Conservation (phyloP, 92 coral and sea anemone genomes). For the Zoanthus sansibaricus region DNA sequence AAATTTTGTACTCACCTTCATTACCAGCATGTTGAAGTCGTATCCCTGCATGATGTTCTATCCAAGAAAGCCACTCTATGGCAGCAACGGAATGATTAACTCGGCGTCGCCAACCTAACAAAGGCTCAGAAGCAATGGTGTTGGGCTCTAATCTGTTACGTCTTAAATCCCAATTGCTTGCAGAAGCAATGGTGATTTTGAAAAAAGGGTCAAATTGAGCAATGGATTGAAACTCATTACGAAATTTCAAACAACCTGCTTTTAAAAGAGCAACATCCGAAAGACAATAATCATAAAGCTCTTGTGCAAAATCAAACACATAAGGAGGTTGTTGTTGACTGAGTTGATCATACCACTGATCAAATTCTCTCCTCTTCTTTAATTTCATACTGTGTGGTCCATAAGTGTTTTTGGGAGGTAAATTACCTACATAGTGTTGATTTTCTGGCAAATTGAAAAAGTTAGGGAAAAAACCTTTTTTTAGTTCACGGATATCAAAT, state of each 20-base stretch:
- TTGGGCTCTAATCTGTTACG: neutral
- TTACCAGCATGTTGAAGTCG: neutral
- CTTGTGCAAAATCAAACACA: constrained; percentile 13
- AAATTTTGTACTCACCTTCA: constrained; percentile 12
- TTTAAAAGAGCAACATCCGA: constrained; percentile 22
- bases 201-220: neutral
- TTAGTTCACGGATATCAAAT: constrained; percentile 11
- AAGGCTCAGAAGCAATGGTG: constrained; percentile 9
- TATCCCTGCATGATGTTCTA: neutral
- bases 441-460: neutral
- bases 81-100: neutral
- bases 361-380: neutral
- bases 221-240: neutral
- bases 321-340: no score
- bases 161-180: neutral
- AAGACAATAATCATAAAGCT: neutral
- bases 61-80: constrained; percentile 1
- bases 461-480: constrained; percentile 10
- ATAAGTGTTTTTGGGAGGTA: constrained; percentile 6
- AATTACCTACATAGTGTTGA: constrained; percentile 16
- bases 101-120: neutral
- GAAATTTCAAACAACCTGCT: neutral
- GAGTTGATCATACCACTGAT: constrained; percentile 20
- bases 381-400: neutral
- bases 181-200: constrained; percentile 14